Conservation (phyloP, 2,888 invertebrate genomes). For the Xanthorhoe designata region DNA sequence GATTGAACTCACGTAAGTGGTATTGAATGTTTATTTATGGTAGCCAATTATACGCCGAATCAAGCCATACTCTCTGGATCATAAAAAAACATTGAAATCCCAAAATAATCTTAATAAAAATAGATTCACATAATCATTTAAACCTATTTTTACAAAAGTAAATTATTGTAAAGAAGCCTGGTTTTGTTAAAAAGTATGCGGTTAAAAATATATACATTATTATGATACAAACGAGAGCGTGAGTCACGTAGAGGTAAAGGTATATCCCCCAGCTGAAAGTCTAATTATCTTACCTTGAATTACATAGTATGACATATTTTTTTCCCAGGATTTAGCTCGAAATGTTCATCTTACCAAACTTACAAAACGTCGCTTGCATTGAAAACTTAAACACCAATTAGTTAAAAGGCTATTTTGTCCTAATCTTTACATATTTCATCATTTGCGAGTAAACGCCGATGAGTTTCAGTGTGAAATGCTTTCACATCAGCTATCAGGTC, state of each 20-base stretch:
- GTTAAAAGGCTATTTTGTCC: no score
- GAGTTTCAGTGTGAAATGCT: constrained; percentile 29
- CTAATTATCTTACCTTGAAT: no score
- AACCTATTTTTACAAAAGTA: constrained; percentile 1
- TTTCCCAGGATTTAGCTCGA: no score
- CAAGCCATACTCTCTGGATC: constrained; percentile 18
- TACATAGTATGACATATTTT: no score
- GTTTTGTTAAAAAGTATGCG: no score
- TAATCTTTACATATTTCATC: no score
- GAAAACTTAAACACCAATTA: neutral
- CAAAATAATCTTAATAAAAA: neutral
- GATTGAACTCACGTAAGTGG: constrained; percentile 35
- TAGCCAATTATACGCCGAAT: constrained; percentile 30
- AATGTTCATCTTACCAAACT: no score
- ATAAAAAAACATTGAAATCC: constrained; percentile 20
- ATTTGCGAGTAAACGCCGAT: neutral
- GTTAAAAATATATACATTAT: no score
- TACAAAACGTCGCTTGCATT: neutral
- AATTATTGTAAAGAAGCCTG: neutral
- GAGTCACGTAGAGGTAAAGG: no score
- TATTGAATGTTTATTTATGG: constrained; percentile 35
- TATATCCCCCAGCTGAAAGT: no score
- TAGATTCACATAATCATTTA: neutral
- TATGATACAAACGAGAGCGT: no score
- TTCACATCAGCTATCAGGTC: constrained; percentile 30